These are phyloP conservation scores for Balanococcus diminutus DNA, from an alignment of 2,888 invertebrate species.

Conservation along the genomic window DNA sequence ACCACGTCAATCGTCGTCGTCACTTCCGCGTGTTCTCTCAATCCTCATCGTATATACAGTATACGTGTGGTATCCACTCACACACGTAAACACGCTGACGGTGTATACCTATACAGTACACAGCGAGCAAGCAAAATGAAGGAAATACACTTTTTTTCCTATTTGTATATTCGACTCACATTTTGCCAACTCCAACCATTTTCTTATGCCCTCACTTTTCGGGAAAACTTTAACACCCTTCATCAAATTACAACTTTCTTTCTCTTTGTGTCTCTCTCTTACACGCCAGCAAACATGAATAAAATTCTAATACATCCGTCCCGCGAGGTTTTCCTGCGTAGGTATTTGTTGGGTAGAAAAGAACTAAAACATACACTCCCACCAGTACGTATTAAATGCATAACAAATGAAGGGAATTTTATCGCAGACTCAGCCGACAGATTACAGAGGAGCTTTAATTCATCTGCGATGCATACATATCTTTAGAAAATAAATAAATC, in stretches of 20 bases:
- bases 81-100: not conserved
- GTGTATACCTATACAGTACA: not conserved
- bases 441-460: too few species aligned
- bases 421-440: too few species aligned
- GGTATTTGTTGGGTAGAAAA: not conserved
- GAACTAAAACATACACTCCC: too few species aligned
- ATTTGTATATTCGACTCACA: slow-evolving; percentile 54
- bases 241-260: slow-evolving; percentile 53
- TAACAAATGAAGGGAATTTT: too few species aligned
- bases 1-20: not conserved
- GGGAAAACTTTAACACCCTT: slow-evolving; percentile 50
- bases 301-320: slow-evolving; percentile 47
- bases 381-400: too few species aligned
- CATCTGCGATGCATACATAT: too few species aligned
- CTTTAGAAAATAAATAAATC: too few species aligned
- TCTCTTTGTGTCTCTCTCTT: not conserved
- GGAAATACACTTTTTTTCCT: slow-evolving; percentile 46
- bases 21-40: not conserved
- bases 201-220: slow-evolving; percentile 51
- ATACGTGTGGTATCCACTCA: not conserved
- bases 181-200: slow-evolving; percentile 51
- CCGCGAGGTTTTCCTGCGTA: not conserved
- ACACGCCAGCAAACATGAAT: slow-evolving; percentile 33
- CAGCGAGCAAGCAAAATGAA: not conserved
- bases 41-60: not conserved